Base-by-base conservation (phyloP, 1,140 invertebrate species). In the Papilio dardanus region DNA sequence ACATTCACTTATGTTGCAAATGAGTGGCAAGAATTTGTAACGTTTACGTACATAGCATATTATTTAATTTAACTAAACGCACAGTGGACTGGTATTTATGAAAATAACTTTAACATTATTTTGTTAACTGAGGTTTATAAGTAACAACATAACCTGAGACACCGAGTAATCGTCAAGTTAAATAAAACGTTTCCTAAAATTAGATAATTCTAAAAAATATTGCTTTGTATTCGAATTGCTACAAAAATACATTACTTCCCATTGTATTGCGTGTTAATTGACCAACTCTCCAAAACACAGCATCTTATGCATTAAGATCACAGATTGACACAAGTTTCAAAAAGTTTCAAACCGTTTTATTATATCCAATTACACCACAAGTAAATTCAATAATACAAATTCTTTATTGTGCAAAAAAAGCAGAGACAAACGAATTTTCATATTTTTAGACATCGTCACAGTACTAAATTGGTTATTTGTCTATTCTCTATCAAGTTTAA, bases 1-100 rank as follows among this genome's bases (percentile, higher is more conserved):
- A 58, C 54, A 58, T 14, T 58, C 54, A 28, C 21, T 58, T 58
- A 58, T 58, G 54, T 58, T 58, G 54, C 24, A 24, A 58, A 58
- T 3, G 54, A 28, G 54, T 28, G 54, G 24, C 28, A 28, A 58
- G 50, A 58, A 58, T 28, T 7, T 58, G 54, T 58, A 58, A 58
- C 54, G 54, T 58, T 58, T 58, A 58, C 54, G 54, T 58, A 58
- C 6, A 58, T 3, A 28, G 24, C 10, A 58, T 58, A 4, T 28
- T 14, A 58, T 58, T 58, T 28, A 58, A 21, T 24, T 24, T 24
- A 4, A 16, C 14, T n/a, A 50, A 28, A 7, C 14, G 2, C 24
- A 24, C 12, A 28, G 8, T 10, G 21, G 6, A 24, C 21, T 24
- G n/a, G 12, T 58, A 3, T 1, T 58, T 28, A 24, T 8, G 3